These are phyloP conservation scores for Eunapius fragilis DNA, from an alignment of 37 sponge, comb jelly and placozoan species.

Conservation along the genomic window DNA sequence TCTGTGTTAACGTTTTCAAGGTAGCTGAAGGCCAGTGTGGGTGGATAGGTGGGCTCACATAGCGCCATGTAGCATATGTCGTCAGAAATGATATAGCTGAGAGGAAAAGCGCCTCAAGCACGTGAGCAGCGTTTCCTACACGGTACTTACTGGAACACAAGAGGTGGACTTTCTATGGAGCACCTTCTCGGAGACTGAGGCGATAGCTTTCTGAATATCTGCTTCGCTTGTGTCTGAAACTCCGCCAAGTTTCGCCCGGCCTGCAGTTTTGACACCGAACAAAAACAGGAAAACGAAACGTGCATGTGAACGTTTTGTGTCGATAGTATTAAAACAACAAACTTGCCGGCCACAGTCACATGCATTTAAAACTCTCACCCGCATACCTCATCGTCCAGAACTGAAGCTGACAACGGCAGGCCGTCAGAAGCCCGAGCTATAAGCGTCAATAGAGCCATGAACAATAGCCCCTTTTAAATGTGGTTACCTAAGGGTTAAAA, in stretches of 20 bases:
- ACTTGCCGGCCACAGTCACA: background rate
- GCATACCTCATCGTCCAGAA: constrained; percentile 75
- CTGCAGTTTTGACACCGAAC: constrained; percentile 27
- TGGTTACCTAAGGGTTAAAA: background rate
- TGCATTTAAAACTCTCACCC: background rate
- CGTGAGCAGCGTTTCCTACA: background rate
- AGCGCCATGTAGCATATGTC: constrained; percentile 90
- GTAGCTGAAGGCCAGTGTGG: constrained; percentile 90
- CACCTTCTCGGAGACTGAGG: constrained; percentile 81
- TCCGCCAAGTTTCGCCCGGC: constrained; percentile 72
- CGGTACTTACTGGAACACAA: constrained; percentile 87
- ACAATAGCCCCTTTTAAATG: background rate
- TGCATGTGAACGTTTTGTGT: background rate
- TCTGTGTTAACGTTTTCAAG: constrained; percentile 75
- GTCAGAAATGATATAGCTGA: constrained; percentile 77
- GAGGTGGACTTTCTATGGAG: constrained; percentile 79
- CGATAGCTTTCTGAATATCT: constrained; percentile 86
- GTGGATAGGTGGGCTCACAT: constrained; percentile 85
- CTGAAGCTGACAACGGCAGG: constrained; percentile 90
- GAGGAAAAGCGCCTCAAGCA: constrained; percentile 5
- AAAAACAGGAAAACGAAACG: background rate
- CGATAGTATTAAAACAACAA: background rate
- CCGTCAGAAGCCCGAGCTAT: constrained; percentile 91
- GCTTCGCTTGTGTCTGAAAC: constrained; percentile 89
- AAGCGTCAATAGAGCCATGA: constrained; percentile 94